Percentiles rank a stretch among this genome's conserved stretches.
Evolutionary conservation across 92 coral and sea anemone species (phyloP).

Genomic region (Paramuricea clavata): DNA sequence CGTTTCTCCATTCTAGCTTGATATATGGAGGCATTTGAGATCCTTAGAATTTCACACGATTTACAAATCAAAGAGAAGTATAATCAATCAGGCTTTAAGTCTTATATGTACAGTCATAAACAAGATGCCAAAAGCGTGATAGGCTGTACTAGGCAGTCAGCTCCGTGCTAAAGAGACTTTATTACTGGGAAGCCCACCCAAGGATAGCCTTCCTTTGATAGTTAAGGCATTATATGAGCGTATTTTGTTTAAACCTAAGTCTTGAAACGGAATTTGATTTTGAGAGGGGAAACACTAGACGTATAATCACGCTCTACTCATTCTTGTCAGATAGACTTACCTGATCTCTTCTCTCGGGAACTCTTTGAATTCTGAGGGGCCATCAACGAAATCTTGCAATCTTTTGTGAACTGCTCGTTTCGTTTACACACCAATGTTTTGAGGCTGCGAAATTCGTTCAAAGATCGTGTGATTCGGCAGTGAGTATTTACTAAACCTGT

Average conservation of each 20-base stretch:
- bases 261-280: not conserved
- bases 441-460: not conserved
- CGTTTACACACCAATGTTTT: not conserved
- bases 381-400: not conserved
- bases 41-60: not conserved
- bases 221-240: not conserved
- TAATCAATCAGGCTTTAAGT: not conserved
- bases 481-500: conserved; percentile 99
- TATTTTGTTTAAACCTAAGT: not conserved
- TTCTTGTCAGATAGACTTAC: conserved; percentile 24
- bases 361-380: conserved; percentile 44
- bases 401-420: not conserved
- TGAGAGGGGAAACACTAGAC: conserved; percentile 18
- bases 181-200: not conserved
- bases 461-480: not conserved
- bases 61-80: not conserved
- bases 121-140: not conserved
- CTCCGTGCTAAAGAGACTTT: not conserved
- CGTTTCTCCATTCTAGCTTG: not conserved
- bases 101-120: not conserved
- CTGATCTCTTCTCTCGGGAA: conserved; percentile 43
- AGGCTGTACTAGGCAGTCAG: not conserved
- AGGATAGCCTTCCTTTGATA: not conserved
- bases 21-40: not conserved
- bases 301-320: conserved; percentile 19